These are phyloP conservation scores for Bombylius discolor DNA, from an alignment of 2,888 invertebrate species.

Conservation along the genomic window DNA sequence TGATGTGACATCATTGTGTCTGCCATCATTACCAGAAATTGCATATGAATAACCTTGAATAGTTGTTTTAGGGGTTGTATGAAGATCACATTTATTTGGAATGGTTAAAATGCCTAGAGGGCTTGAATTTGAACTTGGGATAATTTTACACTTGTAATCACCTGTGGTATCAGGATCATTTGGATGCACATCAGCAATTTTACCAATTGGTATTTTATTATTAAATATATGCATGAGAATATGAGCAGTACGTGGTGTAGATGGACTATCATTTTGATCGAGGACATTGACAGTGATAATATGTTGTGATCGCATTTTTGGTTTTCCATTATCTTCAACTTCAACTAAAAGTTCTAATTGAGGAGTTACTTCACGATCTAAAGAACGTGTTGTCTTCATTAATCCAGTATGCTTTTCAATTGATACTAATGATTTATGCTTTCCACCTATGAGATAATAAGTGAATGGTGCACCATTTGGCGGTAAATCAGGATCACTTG, in stretches of 20 bases:
- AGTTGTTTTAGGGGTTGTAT: conserved; percentile 57
- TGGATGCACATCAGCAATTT: conserved; percentile 83
- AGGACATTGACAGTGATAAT: conserved; percentile 59
- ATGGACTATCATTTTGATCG: conserved; percentile 87
- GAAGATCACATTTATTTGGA: conserved; percentile 64
- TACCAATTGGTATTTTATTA: conserved; percentile 60
- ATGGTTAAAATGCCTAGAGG: conserved; percentile 51
- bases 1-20: conserved; percentile 74
- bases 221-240: conserved; percentile 67
- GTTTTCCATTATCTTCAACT: conserved; percentile 78
- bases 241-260: conserved; percentile 67
- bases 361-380: conserved; percentile 72
- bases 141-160: conserved; percentile 72
- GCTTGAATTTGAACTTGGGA: conserved; percentile 44
- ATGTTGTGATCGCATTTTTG: conserved; percentile 70
- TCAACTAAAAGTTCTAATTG: conserved; percentile 62
- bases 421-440: conserved; percentile 59
- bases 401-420: conserved; percentile 70
- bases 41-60: conserved; percentile 63
- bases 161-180: conserved; percentile 84
- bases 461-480: conserved; percentile 85
- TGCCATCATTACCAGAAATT: conserved; percentile 80
- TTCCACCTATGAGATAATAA: conserved; percentile 65
- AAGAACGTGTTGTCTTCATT: conserved; percentile 60
- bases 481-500: conserved; percentile 78